Evolutionary conservation across 2,113 vertebrate genomes (phyloP).

Genomic region (Micronisus gabar): DNA sequence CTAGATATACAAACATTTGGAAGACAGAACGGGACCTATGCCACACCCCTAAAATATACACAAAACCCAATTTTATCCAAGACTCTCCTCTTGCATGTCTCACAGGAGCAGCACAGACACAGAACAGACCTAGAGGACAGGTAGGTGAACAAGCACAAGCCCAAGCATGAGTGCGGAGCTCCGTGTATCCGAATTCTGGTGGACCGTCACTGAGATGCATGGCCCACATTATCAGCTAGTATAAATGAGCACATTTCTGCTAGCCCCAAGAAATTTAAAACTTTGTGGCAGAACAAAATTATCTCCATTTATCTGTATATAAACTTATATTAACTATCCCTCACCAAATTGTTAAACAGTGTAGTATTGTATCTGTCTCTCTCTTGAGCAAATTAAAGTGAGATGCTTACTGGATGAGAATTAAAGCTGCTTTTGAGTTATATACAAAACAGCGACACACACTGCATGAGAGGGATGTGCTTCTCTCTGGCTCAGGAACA

Average conservation of each 20-base stretch:
- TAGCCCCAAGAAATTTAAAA: neutral
- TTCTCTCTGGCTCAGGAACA: neutral
- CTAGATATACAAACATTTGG: neutral
- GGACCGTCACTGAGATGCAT: neutral
- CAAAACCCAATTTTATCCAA: rapidly evolving
- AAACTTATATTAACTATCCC: neutral
- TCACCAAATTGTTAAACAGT: neutral
- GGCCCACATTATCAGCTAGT: neutral
- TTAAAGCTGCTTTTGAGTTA: neutral
- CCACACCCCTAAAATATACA: neutral
- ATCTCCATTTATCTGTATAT: neutral
- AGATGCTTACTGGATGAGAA: neutral
- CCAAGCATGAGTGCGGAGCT: rapidly evolving
- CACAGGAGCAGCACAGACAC: neutral
- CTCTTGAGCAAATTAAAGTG: neutral
- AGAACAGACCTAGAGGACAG: neutral
- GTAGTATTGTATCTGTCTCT: neutral
- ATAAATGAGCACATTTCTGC: neutral
- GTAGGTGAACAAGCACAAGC: neutral
- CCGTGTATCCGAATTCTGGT: rapidly evolving
- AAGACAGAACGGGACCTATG: neutral
- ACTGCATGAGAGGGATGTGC: neutral
- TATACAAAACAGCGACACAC: neutral
- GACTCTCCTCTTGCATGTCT: neutral
- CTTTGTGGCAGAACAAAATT: neutral